Percentiles rank a stretch among this genome's conserved stretches.
phyloP scores from a whole-genome alignment of 1,140 invertebrate genomes.

The Camponotus pennsylvanicus region DNA sequence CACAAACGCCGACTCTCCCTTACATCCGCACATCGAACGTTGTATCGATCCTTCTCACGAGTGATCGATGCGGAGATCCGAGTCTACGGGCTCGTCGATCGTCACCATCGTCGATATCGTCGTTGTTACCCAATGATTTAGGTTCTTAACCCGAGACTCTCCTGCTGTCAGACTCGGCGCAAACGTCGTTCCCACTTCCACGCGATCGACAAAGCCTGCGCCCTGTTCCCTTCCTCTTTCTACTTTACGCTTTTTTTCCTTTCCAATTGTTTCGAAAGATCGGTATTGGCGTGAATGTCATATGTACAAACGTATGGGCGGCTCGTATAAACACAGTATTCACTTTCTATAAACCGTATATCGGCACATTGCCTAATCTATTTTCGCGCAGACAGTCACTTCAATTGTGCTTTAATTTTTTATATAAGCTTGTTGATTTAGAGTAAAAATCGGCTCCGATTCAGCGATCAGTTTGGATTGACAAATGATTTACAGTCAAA shows the following conservation, averaged over 20 bases:
- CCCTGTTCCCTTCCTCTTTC: constrained; percentile 25
- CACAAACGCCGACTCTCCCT: constrained; percentile 45
- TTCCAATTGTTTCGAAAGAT: constrained; percentile 63
- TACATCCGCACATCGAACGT: constrained; percentile 63
- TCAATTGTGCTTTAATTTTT: constrained; percentile 17
- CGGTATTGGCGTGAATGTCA: constrained; percentile 42
- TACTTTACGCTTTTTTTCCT: constrained; percentile 5
- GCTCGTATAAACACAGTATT: constrained; percentile 42
- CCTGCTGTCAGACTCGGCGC: constrained; percentile 79
- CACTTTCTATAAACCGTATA: constrained; percentile 40
- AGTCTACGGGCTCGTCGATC: constrained; percentile 71
- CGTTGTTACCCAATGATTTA: constrained; percentile 78
- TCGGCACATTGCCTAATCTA: constrained; percentile 40
- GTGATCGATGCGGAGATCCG: constrained; percentile 73
- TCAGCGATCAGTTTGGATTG: neutral
- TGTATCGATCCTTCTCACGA: constrained; percentile 74
- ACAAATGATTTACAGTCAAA: neutral
- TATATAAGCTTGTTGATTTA: constrained; percentile 3
- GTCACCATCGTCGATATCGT: constrained; percentile 76
- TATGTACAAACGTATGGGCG: constrained; percentile 22
- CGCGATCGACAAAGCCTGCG: constrained; percentile 42
- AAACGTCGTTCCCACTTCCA: constrained; percentile 75
- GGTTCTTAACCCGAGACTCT: constrained; percentile 78
- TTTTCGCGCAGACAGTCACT: constrained; percentile 33
- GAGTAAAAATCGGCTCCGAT: constrained; percentile 17